Percentiles rank a stretch among this genome's conserved stretches.
Conservation (phyloP, 2,797 vertebrate genomes). For the Halcyon smyrnensis region DNA sequence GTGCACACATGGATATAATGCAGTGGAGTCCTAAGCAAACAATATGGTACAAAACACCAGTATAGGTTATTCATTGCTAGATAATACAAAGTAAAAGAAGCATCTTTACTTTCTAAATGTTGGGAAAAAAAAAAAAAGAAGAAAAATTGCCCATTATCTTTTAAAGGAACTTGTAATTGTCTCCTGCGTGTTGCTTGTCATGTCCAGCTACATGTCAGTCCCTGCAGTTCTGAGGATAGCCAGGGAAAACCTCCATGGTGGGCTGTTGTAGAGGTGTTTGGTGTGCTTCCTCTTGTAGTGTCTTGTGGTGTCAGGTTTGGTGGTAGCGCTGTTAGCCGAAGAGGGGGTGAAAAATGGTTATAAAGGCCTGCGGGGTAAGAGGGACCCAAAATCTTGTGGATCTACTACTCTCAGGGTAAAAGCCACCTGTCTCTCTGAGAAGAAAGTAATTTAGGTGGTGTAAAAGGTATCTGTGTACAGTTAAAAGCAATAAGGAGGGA, state of each 20-base stretch:
- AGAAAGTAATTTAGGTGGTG: neutral
- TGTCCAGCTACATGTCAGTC: neutral
- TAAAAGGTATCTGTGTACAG: neutral
- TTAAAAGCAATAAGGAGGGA: neutral
- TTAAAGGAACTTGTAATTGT: neutral
- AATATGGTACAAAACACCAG: neutral
- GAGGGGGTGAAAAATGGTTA: rapidly evolving
- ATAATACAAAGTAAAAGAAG: neutral
- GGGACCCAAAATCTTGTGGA: neutral
- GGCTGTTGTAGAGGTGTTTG: neutral
- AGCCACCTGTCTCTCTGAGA: neutral
- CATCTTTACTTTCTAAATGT: neutral
- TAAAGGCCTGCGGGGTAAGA: neutral
- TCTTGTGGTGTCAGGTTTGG: neutral
- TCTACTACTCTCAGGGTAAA: neutral
- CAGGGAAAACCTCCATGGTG: neutral
- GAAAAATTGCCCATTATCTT: neutral
- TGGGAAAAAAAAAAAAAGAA: no score
- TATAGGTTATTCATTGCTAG: neutral
- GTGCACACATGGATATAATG: neutral
- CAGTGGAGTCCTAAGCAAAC: neutral
- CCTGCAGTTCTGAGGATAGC: neutral
- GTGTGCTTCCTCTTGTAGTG: neutral
- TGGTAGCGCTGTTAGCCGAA: neutral
- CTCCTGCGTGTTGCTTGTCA: neutral